phyloP scores from a whole-genome alignment of 2,888 invertebrate genomes.

The Tineola bisselliella region DNA sequence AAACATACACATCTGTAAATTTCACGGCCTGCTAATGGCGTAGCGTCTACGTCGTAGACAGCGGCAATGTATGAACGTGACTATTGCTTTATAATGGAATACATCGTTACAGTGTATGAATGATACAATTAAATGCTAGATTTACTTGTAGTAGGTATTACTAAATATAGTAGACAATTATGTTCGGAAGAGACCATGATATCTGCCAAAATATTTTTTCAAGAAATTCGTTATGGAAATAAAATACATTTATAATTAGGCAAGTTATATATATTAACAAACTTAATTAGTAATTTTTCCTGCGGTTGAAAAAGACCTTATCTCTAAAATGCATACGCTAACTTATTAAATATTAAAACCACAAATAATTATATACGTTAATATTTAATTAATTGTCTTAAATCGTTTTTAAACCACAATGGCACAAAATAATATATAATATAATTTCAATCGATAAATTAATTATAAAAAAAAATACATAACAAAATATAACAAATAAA shows the following conservation, averaged over 20 bases:
- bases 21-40: background rate
- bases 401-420: background rate
- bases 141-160: background rate
- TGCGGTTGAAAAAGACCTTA: background rate
- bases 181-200: no score
- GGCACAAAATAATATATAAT: background rate
- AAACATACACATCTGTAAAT: background rate
- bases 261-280: no score
- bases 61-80: background rate
- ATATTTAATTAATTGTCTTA: background rate
- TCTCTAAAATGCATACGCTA: background rate
- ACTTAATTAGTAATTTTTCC: no score
- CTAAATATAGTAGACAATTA: no score
- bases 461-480: no score
- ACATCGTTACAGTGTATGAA: background rate
- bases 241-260: no score
- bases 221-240: no score
- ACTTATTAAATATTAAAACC: background rate
- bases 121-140: background rate
- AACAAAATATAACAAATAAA: no score
- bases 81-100: background rate
- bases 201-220: no score
- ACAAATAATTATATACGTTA: background rate
- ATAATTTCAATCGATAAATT: no score
- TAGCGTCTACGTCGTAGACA: background rate